phyloP scores from a whole-genome alignment of 2,797 vertebrate genomes.

The Ctenopoma multispine region DNA sequence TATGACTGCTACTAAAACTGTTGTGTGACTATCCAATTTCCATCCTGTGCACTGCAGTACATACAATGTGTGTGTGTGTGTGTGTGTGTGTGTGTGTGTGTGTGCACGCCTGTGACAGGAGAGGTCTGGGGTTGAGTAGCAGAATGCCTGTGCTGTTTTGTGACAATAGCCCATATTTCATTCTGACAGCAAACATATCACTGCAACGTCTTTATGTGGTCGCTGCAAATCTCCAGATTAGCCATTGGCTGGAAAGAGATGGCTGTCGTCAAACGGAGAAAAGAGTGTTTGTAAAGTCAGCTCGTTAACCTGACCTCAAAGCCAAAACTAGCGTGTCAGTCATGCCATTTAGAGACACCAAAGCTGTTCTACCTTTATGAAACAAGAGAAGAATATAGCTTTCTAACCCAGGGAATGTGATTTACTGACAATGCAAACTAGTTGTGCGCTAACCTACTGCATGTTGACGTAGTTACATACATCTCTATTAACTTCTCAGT shows the following conservation, averaged over 20 bases:
- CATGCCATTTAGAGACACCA: conserved; percentile 14
- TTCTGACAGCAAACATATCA: conserved; percentile 63
- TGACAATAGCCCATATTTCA: conserved; percentile 59
- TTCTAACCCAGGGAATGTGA: neutral
- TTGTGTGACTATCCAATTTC: conserved; percentile 53
- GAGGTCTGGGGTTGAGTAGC: conserved; percentile 22
- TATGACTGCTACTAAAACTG: conserved; percentile 64
- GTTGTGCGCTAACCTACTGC: neutral
- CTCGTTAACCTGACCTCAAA: conserved; percentile 47
- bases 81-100: conserved; percentile 10
- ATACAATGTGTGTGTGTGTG: conserved; percentile 13
- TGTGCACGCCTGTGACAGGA: conserved; percentile 15
- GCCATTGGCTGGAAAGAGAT: conserved; percentile 38
- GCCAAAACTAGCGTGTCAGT: conserved; percentile 32
- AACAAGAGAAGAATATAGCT: neutral
- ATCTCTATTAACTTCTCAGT: neutral
- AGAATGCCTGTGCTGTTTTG: conserved; percentile 53
- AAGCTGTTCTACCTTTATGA: conserved; percentile 7
- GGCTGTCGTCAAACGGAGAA: conserved; percentile 32
- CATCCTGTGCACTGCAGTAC: conserved; percentile 20
- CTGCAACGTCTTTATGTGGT: conserved; percentile 50
- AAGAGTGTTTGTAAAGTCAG: conserved; percentile 33
- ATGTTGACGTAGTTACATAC: neutral
- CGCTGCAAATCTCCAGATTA: conserved; percentile 64
- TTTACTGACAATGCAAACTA: neutral